phyloP scores from a whole-genome alignment of 2,888 invertebrate genomes.

The Arrhopalites spinosus region DNA sequence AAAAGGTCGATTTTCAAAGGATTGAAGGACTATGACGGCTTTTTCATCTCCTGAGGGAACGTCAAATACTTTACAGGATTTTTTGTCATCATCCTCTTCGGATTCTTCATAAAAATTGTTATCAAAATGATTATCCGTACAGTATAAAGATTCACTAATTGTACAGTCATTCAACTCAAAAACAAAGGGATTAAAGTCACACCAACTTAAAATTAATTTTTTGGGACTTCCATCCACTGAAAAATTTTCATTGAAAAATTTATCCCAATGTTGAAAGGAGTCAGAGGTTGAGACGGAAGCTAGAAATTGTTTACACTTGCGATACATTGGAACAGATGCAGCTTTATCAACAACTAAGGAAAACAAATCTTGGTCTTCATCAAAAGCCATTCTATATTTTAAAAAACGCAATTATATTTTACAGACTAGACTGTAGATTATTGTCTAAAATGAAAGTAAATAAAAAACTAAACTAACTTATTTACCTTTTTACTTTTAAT shows the following conservation, averaged over 20 bases:
- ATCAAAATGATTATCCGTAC: neutral
- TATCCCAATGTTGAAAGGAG: neutral
- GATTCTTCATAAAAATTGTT: neutral
- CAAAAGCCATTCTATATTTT: no score
- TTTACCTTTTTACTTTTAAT: neutral
- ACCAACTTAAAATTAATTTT: conserved; percentile 4
- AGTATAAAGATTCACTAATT: neutral
- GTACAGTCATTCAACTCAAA: no score
- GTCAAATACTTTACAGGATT: conserved; percentile 11
- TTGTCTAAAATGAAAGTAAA: neutral
- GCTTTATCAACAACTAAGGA: conserved; percentile 6
- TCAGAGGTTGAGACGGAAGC: neutral
- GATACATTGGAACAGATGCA: neutral
- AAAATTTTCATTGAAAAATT: neutral
- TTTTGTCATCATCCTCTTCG: no score
- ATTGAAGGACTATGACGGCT: neutral
- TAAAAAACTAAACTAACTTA: neutral
- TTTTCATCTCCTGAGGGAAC: conserved; percentile 7
- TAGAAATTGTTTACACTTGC: neutral
- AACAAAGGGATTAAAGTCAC: neutral
- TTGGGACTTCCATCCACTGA: neutral
- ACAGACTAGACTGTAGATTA: no score
- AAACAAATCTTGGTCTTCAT: no score
- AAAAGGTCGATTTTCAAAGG: neutral
- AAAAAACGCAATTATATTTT: no score